Base-by-base conservation (phyloP, 2,888 invertebrate species). In the Tubulanus polymorphus region DNA sequence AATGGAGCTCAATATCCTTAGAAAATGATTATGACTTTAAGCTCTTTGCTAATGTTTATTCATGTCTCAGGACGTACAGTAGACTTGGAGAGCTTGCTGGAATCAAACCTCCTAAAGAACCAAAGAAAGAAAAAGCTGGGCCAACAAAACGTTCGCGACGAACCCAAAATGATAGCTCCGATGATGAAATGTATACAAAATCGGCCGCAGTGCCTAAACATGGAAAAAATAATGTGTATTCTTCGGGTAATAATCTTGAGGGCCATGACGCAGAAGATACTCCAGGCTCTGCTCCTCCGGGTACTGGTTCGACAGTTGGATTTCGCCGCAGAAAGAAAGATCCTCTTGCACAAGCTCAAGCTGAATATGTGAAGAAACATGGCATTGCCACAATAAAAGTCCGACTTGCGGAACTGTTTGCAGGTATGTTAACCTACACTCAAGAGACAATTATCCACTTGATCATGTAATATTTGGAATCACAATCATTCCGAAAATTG, bases 311-410 rank as follows among this genome's bases (percentile, higher is more conserved):
- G 29, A 41, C 18, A 27, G 47, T 35, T n/a, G 50, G 65, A 35
- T 61, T 60, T 12, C 60, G n/a, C n/a, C n/a, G 56, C 37, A 62
- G 64, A 48, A 68, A 65, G 48, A 61, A 61, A 2, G 71, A 73
- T 48, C 61, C 62, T 0, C 69, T 65, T 0, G 64, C 70, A 3
- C 64, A 60, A 29, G 61, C 59, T 12, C 64, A 61, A 3, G 69
- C 69, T 3, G 76, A 76, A 50, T 60, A 66, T 26, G 63, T 67
- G 6, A 71, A 67, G 61, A 73, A 75, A 53, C 62, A 68, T 60
- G 77, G 77, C n/a, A 61, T 72, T n/a, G 69, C 68, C 59, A 61
- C 66, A 59, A 62, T 78, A 2, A 69, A 74, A 2, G 62, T 78
- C 29, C 63, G 68, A 29, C 66, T 76, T 65, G 68, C 70, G 3